Evolutionary conservation across 2,888 invertebrate genomes (phyloP).

Genomic region (Psococerastis gibbosa): DNA sequence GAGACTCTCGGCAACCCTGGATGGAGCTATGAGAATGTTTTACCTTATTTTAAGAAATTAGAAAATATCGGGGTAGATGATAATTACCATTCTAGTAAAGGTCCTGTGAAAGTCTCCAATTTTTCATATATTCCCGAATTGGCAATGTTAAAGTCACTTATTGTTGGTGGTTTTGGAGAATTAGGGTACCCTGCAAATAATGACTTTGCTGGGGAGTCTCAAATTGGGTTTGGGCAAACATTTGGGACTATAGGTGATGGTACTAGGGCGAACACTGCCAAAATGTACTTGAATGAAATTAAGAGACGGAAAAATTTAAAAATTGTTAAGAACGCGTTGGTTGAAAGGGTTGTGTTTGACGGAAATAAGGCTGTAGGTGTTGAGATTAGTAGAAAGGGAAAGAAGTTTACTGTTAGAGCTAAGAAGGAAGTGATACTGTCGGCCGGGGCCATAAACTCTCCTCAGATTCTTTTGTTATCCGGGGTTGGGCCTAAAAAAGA

Average conservation of each 20-base stretch:
- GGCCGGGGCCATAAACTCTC: conserved; percentile 17
- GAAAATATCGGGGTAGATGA: conserved; percentile 31
- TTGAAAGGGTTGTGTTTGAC: neutral
- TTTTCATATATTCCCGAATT: neutral
- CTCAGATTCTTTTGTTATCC: conserved; percentile 19
- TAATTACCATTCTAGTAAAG: conserved; percentile 19
- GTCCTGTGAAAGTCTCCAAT: neutral
- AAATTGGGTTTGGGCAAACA: conserved; percentile 23
- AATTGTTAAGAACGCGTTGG: neutral
- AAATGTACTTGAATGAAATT: conserved; percentile 11
- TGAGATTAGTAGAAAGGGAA: neutral
- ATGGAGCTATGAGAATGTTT: conserved; percentile 35
- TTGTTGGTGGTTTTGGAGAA: neutral
- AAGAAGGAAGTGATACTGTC: conserved; percentile 26
- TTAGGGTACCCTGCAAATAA: neutral
- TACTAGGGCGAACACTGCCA: conserved; percentile 24
- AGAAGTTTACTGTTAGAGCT: conserved; percentile 20
- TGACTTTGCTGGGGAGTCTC: conserved; percentile 16
- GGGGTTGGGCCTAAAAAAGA: conserved; percentile 18
- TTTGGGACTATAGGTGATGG: conserved; percentile 23
- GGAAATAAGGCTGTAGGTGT: neutral
- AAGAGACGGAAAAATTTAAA: neutral
- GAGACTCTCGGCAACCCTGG: conserved; percentile 35
- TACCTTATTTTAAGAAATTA: conserved; percentile 27
- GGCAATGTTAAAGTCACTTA: neutral